Percentiles rank a stretch among this genome's conserved stretches.
These are phyloP conservation scores for Globodera ellingtonae DNA, from an alignment of 1,140 invertebrate species.

Conservation along the genomic window DNA sequence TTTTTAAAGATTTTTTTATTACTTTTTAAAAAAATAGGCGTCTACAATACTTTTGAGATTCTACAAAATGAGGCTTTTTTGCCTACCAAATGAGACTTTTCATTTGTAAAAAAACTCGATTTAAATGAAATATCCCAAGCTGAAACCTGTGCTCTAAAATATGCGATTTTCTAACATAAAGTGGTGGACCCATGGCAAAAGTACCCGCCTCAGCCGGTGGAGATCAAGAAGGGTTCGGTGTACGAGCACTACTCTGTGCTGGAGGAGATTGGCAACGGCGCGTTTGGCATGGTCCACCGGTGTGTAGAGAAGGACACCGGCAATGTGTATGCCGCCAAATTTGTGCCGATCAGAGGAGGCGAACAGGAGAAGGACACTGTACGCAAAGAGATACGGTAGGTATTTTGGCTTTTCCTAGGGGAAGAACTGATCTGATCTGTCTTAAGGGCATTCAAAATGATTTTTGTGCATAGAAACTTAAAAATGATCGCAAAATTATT, in stretches of 20 bases:
- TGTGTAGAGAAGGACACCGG: conserved; percentile 92
- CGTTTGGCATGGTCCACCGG: conserved; percentile 96
- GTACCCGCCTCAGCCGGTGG: conserved; percentile 91
- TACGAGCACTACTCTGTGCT: conserved; percentile 98
- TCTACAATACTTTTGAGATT: too few relatives aligned
- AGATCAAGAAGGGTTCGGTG: conserved; percentile 88
- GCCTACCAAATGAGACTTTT: background rate
- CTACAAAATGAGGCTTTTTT: background rate
- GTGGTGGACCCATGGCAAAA: conserved; percentile 97
- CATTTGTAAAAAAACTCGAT: too few relatives aligned
- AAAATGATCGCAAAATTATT: too few relatives aligned
- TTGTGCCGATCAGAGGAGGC: conserved; percentile 90
- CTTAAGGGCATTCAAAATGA: too few relatives aligned
- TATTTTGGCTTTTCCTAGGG: conserved; percentile 1
- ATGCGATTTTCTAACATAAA: conserved; percentile 56
- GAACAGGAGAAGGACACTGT: conserved; percentile 97
- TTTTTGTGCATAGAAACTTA: too few relatives aligned
- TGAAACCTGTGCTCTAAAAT: too few relatives aligned
- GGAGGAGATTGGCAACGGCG: conserved; percentile 93
- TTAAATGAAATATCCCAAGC: too few relatives aligned
- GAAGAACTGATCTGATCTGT: too few relatives aligned
- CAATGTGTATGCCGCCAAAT: conserved; percentile 97
- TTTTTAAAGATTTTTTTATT: too few relatives aligned
- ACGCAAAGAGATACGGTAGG: conserved; percentile 86
- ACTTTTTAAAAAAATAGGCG: too few relatives aligned